A percentile compares a stretch with the other conserved stretches of the same genome.
Evolutionary conservation across 2,797 vertebrate genomes (phyloP).

Genomic region (Varecia variegata): DNA sequence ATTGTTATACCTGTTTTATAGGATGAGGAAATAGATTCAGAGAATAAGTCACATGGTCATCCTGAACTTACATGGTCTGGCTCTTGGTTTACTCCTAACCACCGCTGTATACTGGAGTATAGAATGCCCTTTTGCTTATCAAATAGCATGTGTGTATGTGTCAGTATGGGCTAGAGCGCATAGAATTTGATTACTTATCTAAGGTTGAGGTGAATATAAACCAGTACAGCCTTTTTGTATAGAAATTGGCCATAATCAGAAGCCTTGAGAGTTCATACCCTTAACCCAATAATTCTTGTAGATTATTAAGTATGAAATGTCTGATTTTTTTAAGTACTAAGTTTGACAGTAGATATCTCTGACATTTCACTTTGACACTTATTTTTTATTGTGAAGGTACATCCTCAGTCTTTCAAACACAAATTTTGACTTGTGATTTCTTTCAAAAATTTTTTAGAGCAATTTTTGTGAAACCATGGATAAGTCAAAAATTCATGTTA

Average conservation of each 20-base stretch:
- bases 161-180: not conserved
- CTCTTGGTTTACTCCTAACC: not conserved
- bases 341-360: too few relatives aligned
- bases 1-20: not conserved
- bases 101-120: not conserved
- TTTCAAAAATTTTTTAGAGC: too few relatives aligned
- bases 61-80: not conserved
- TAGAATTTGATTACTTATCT: not conserved
- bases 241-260: not conserved
- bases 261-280: not conserved
- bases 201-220: not conserved
- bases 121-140: not conserved
- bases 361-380: too few relatives aligned
- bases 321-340: too few relatives aligned
- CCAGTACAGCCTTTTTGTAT: not conserved
- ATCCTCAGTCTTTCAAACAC: too few relatives aligned
- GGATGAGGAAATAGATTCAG: not conserved
- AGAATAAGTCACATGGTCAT: not conserved
- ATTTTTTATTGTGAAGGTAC: too few relatives aligned
- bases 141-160: not conserved
- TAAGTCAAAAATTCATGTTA: too few relatives aligned
- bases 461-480: too few relatives aligned
- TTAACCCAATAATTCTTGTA: not conserved
- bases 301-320: too few relatives aligned
- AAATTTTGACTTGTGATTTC: too few relatives aligned